phyloP scores from a whole-genome alignment of 2,113 vertebrate species.

The Pelecanus crispus region DNA sequence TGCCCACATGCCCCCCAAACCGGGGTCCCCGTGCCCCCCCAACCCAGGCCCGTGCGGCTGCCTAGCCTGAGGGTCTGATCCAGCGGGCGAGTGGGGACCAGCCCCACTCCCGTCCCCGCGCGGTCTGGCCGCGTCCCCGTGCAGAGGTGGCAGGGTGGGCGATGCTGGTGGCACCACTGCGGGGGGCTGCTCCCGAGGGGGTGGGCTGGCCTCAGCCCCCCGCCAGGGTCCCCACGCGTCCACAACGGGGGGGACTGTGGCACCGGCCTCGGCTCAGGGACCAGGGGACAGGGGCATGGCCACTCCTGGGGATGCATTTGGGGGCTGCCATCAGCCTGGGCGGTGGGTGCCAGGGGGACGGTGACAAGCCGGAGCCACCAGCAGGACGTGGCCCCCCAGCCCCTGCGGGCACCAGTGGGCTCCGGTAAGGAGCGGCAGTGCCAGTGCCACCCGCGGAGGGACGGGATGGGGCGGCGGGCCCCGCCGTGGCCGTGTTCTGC shows the following conservation, averaged over 20 bases:
- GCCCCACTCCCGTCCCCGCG: neutral
- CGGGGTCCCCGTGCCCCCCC: neutral
- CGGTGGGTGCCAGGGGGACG: neutral
- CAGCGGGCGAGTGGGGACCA: neutral
- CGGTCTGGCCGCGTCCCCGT: neutral
- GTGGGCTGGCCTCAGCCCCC: neutral
- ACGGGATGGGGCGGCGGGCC: neutral
- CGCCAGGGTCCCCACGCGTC: neutral
- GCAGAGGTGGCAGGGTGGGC: neutral
- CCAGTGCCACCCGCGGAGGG: neutral
- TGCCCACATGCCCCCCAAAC: neutral
- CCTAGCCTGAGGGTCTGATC: neutral
- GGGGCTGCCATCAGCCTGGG: neutral
- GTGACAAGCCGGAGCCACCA: neutral
- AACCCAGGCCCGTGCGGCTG: neutral
- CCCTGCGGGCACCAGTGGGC: neutral
- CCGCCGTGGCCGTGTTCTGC: neutral
- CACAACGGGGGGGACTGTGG: neutral
- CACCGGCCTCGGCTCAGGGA: neutral
- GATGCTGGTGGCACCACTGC: neutral
- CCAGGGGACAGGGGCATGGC: neutral
- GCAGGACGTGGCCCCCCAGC: neutral
- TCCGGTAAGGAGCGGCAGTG: neutral
- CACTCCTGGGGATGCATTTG: neutral
- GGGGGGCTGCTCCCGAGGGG: neutral